Conservation (phyloP, 2,113 vertebrate genomes). For the rabbit (Oryctolagus cuniculus) region mOryCun1.1 NC_091442.1:32622501-32623000, state of each 20-base stretch:
- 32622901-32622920: neutral
- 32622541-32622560: neutral
- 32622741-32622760: neutral
- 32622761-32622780: neutral
- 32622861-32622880: neutral
- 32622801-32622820: neutral
- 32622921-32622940: neutral
- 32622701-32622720: neutral
- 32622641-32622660: neutral
- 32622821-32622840: neutral
- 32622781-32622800: neutral
- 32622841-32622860: neutral
- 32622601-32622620: neutral
- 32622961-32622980: slow-evolving; percentile 18
- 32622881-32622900: neutral
- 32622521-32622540: neutral
- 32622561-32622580: neutral
- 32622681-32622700: neutral
- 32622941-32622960: neutral
- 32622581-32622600: slow-evolving; percentile 32
- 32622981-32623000: slow-evolving; percentile 9
- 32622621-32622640: neutral
- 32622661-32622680: slow-evolving; percentile 11
- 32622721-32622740: slow-evolving; percentile 32
- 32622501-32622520: slow-evolving; percentile 6